Evolutionary conservation across 2,888 invertebrate genomes (phyloP), one percentile per base, ranked within the genome.

Genomic region (Rhabditophanes sp.): DNA sequence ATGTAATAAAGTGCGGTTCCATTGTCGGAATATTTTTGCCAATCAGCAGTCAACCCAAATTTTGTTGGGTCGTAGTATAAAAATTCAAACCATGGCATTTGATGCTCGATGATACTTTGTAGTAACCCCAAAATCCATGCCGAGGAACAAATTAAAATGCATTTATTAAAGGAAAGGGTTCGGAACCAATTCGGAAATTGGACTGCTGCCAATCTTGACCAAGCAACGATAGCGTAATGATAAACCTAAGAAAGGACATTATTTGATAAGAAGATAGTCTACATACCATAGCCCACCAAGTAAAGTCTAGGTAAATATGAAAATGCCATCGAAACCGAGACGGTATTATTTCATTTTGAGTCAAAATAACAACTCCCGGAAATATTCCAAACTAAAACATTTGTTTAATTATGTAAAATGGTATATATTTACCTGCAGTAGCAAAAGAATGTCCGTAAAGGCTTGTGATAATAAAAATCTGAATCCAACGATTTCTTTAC

Each of bases 121-220:
- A 50, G 32, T 8, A 51, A 26, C 2, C 53, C 53, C 15, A 42
- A 35, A 30, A 53, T 44, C 53, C 53, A 53, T n/a, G 50, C 51
- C 16, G 46, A 20, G 9, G 39, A 42, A 36, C 51, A 51, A 8
- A 51, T 51, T 31, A 45, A 25, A 19, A 46, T 38, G 30, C 49
- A 50, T 2, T 39, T 49, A 6, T 44, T 41, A 20, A 41, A 36
- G 6, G 25, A 28, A n/a, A 41, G 25, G 2, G 25, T 16, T 18
- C 45, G 34, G 37, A 53, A 53, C 51, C 51, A 53, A 28, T 50
- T 50, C 11, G 51, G 53, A 48, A 48, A 48, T 32, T 48, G 45
- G 14, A 51, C 50, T 2, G 51, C 53, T 1, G 53, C 53, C 16
- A 45, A 41, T 15, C 53, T 35, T 5, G 48, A 48, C 53, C 53